phyloP scores from a whole-genome alignment of 2,797 vertebrate genomes.

The Hydrophis major region DNA sequence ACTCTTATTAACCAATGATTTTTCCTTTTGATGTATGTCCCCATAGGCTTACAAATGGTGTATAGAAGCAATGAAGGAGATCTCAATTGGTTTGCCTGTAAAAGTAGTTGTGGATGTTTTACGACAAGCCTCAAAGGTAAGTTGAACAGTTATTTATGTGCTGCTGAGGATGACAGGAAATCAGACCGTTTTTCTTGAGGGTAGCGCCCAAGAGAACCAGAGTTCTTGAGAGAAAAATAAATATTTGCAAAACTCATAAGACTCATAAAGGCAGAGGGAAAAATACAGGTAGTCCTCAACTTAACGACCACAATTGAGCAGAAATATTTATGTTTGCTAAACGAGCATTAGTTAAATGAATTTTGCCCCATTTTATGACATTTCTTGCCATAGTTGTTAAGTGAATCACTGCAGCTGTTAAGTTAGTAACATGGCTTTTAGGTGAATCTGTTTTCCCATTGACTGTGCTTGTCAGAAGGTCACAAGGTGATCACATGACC shows the following conservation, averaged over 20 bases:
- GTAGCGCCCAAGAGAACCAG: background rate
- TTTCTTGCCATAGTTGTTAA: background rate
- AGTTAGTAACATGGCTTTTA: background rate
- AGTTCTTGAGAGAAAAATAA: background rate
- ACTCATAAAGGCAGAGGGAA: background rate
- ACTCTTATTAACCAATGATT: background rate
- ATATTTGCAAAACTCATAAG: background rate
- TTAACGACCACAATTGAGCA: background rate
- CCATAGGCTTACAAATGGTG: constrained; percentile 97
- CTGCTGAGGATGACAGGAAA: background rate
- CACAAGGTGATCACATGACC: background rate
- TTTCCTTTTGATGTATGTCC: background rate
- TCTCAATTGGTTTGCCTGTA: constrained; percentile 90
- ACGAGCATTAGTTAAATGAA: background rate
- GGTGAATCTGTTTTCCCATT: background rate
- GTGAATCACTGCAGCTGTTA: background rate
- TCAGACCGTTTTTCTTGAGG: background rate
- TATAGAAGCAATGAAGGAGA: constrained; percentile 98
- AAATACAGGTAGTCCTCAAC: background rate
- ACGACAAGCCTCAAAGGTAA: constrained; percentile 97
- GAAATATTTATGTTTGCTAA: background rate
- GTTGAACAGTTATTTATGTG: background rate
- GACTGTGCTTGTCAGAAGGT: background rate
- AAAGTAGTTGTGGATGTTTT: constrained; percentile 98
- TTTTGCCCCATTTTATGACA: background rate